Base-by-base conservation (phyloP, 30 jellyfish, hydroid and myxozoan species). In the Catostylus mosaicus region DNA sequence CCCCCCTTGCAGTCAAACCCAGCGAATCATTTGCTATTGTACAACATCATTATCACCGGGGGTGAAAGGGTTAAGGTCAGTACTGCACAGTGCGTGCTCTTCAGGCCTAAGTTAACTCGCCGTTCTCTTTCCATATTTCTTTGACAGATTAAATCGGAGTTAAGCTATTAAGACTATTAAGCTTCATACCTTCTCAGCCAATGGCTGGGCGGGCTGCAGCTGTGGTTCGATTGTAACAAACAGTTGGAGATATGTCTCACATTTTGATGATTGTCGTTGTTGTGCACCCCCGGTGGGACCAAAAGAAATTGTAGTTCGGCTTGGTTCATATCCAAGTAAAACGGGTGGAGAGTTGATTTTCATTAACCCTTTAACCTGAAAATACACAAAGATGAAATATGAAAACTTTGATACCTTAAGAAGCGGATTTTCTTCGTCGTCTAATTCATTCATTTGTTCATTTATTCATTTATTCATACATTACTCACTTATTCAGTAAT, bases 151-250 rank as follows among this genome's bases (percentile, higher is more conserved):
- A n/a, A n/a, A n/a, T n/a, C n/a, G n/a, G n/a, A n/a, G n/a, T n/a
- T n/a, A n/a, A n/a, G 19, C 11, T 46, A 19, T 46, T 19, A 46
- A 9, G 60, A 46, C 11, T 19, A 11, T 19, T 46, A n/a, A n/a
- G n/a, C 19, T 56, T 8, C 85, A n/a, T 38, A 86, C 96, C 87
- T 34, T 84, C 82, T 93, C 99, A 7, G 99, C 96, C 75, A 93
- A 66, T 36, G 96, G 99, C 51, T 96, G 99, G 11, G 99, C 97
- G 2, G 99, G 99, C 65, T 82, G 99, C 48, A 93, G 83, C 61
- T 93, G 99, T 38, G 99, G 99, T 80, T 93, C 99, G 18, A 93
- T 82, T 52, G 97, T 93, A 14, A 88, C 86, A 74, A 93, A 93
- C 31, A 84, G 73, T 61, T 93, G 99, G 0, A 93, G 59, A 56